Base-by-base conservation (phyloP, 2,888 invertebrate genomes). In the Microplitis manilae region DNA sequence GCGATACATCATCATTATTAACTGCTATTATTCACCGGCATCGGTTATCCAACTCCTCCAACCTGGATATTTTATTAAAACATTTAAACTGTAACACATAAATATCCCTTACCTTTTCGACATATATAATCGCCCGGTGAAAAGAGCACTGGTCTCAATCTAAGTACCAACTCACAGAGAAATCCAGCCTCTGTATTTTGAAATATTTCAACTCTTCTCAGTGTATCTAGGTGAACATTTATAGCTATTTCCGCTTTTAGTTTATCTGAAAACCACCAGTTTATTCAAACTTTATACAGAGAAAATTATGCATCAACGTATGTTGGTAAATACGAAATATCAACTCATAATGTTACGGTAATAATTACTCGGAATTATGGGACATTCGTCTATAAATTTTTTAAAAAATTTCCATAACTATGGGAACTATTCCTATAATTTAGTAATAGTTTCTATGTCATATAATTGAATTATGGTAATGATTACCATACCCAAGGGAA, bases 141-240 rank as follows among this genome's bases (percentile, higher is more conserved):
- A 92, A 98, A 99, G 81, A 99, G 94, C 72, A 98, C 98, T 73
- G 98, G 98, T 85, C 98, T 93, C 82, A 99, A 93, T 90, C 97
- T 93, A 81, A 99, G 93, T 85, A 99, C 99, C 87, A 99, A 93
- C 91, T 98, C 98, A 90, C 98, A 98, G 81, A 99, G 94, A 92
- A 99, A 99, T 77, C 99, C 99, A 79, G 98, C 98, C 91, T 99
- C 99, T 73, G 98, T 99, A 91, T 98, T 98, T 92, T 99, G 98
- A 92, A 99, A 99, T 90, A 99, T 99, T 92, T 99, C 98, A 89
- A 99, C 98, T 90, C 97, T 92, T 91, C 98, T 98, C 90, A 99
- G 92, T 80, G 98, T 99, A 92, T 99, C 98, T 91, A 99, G 93
- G 91, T 99, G 98, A 86, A 99, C 98, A 92, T 99, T 98, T 91